Evolutionary conservation across 2,113 vertebrate genomes (phyloP), one percentile per base, ranked within the genome.

Genomic region (Heliornis fulica): DNA sequence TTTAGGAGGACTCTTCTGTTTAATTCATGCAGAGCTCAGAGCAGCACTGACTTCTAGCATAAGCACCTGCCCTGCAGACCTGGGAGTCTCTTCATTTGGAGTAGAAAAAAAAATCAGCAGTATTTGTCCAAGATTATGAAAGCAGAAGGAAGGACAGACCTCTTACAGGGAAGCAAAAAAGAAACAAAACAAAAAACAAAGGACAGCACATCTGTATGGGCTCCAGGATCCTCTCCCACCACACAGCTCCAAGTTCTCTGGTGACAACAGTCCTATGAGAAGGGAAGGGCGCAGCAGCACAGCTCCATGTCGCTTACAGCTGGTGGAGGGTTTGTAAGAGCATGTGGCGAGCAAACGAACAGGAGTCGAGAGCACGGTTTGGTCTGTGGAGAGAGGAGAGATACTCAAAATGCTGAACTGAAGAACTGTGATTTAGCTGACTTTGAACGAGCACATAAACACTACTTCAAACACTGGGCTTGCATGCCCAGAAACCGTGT

Each of bases 321-420:
- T 98, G 97, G 89, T 98, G 96, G 11, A 98, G 97, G 5, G 99
- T 99, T 86, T 98, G 98, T 93, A 98, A 97, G 56, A 99, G 98
- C 74, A 57, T 98, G 97, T 98, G 98, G 92, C 98, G 98, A 91
- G 99, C 98, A 26, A 97, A 98, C 8, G 97, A 97, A 87, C 99
- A 99, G 10, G 98, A 97, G 84, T 99, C 99, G 93, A 99, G 96
- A 51, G 97, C 97, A n/a, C 98, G 98, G 75, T 97, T 99, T 91
- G 98, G 98, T 93, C 99, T 99, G 97, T 12, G 40, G 82, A 92
- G 56, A 97, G 12, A 97, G 17, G 36, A 76, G 34, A 72, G 8
- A 83, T 4, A 40, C 48, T 90, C 69, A 29, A 87, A 80, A 38
- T 4, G 48, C 23, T 15, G 9, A 66, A 59, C 64, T 50, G 43